Evolutionary conservation across 2,797 vertebrate species (phyloP).

Genomic region (Allobates femoralis): DNA sequence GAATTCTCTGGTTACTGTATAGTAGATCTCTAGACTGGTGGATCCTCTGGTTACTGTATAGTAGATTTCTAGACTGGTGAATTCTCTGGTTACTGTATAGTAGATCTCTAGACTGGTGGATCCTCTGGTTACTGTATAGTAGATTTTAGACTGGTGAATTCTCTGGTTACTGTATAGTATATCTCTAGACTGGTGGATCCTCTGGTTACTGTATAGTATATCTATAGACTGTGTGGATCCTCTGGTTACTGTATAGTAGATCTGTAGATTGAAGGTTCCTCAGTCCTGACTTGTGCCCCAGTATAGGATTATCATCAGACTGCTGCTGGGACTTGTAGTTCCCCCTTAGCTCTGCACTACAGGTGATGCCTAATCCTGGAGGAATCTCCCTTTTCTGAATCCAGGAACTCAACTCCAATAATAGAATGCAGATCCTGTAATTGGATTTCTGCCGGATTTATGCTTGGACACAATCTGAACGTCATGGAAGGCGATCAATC

Average conservation of each 20-base stretch:
- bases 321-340: not conserved
- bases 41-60: no score
- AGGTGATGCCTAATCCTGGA: not conserved
- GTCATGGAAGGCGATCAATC: not conserved
- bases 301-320: not conserved
- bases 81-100: not conserved
- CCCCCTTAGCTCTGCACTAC: not conserved
- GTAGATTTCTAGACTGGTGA: not conserved
- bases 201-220: not conserved
- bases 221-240: not conserved
- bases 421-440: not conserved
- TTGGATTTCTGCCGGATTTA: conserved; percentile 18
- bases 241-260: not conserved
- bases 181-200: no score
- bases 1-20: no score
- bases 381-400: not conserved
- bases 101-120: no score
- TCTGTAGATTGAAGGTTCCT: not conserved
- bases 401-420: not conserved
- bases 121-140: not conserved
- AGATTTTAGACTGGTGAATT: not conserved
- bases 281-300: not conserved
- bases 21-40: no score
- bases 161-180: no score
- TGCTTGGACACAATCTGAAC: no score